Evolutionary conservation across 2,113 vertebrate species (phyloP).

Genomic region (Nanorana parkeri): DNA sequence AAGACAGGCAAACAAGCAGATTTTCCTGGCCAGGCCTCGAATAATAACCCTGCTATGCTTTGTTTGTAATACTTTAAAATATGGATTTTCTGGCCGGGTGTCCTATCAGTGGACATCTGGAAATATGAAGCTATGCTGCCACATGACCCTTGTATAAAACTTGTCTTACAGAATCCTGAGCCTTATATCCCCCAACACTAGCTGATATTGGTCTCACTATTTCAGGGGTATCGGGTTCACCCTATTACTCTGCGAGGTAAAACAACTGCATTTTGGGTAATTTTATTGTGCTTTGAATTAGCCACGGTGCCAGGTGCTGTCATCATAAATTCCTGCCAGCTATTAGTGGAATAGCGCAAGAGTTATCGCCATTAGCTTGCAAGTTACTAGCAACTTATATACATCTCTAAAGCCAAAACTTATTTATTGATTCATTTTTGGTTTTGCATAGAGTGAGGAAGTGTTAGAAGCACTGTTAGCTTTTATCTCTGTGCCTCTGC

Average conservation of each 20-base stretch:
- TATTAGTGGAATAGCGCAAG: too few relatives aligned
- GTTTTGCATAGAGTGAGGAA: too few relatives aligned
- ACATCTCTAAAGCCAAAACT: too few relatives aligned
- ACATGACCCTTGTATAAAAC: constrained; percentile 12
- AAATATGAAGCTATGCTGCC: constrained; percentile 14
- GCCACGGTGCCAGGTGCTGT: constrained; percentile 35
- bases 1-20: constrained; percentile 19
- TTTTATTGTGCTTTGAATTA: background rate
- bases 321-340: too few relatives aligned
- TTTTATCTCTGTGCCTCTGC: too few relatives aligned
- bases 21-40: background rate
- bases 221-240: constrained; percentile 21
- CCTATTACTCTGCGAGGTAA: background rate
- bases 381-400: too few relatives aligned
- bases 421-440: too few relatives aligned
- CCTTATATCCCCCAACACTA: background rate
- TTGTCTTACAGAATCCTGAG: background rate
- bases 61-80: constrained; percentile 39
- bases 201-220: background rate
- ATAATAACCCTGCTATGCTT: constrained; percentile 9
- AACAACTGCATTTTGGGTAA: background rate
- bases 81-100: constrained; percentile 15
- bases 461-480: too few relatives aligned
- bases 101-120: constrained; percentile 37
- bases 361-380: too few relatives aligned